Conservation (phyloP, 2,797 vertebrate genomes). For the Crocodylus rhombifer region DNA sequence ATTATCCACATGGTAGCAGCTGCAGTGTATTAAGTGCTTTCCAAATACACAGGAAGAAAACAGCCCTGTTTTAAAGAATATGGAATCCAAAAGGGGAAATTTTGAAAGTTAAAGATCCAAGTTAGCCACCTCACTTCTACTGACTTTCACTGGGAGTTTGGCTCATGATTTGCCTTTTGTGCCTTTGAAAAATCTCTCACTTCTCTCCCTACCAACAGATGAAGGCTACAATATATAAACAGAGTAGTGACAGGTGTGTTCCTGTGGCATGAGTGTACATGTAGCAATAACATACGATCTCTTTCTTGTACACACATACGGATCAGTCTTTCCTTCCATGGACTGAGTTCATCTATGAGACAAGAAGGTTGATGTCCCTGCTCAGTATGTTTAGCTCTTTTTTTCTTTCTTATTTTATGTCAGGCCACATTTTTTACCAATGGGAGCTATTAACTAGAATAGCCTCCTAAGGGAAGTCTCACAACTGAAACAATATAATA, state of each 20-base stretch:
- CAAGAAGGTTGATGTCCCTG: not conserved
- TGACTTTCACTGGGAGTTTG: fast-evolving
- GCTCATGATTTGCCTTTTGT: not conserved
- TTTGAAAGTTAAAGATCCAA: not conserved
- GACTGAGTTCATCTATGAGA: not conserved
- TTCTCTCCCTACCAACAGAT: not conserved
- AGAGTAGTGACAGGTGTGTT: fast-evolving
- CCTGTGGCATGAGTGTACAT: not conserved
- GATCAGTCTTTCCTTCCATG: not conserved
- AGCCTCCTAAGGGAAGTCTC: not conserved
- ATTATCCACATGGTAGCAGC: not conserved
- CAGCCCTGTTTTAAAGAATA: not conserved
- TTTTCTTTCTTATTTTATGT: not conserved
- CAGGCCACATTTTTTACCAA: not conserved
- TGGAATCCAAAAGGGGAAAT: not conserved
- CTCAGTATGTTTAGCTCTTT: not conserved
- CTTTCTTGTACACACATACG: not conserved
- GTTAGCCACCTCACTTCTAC: not conserved
- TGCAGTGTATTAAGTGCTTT: not conserved
- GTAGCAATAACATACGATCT: not conserved
- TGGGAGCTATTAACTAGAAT: not conserved
- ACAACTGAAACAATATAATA: not conserved
- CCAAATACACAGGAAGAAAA: not conserved
- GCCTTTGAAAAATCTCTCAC: not conserved
- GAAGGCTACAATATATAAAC: not conserved